A percentile compares a stretch with the other conserved stretches of the same genome.
These are phyloP conservation scores for Gavialis gangeticus DNA, from an alignment of 2,113 vertebrate genomes.

Conservation along the genomic window DNA sequence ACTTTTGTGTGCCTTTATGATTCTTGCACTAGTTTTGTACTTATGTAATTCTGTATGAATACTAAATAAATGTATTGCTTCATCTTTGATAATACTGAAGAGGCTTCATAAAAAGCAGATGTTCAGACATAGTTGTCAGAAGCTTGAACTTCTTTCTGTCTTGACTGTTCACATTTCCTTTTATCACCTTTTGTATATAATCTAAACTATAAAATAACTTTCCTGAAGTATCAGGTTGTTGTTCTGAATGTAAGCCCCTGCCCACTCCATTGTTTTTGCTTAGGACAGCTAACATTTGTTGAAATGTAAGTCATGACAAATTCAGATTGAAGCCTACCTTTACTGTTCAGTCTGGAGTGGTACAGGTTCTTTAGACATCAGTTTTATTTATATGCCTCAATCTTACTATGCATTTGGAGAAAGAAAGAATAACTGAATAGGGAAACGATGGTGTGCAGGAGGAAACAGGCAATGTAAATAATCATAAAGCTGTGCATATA, in stretches of 20 bases:
- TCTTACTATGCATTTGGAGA: conserved; percentile 60
- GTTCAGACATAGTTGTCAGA: conserved; percentile 66
- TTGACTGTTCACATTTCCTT: conserved; percentile 62
- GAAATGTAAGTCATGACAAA: conserved; percentile 28
- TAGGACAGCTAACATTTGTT: conserved; percentile 57
- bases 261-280: conserved; percentile 25
- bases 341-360: conserved; percentile 27
- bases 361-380: conserved; percentile 41
- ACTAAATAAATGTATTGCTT: conserved; percentile 33
- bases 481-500: conserved; percentile 20
- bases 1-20: conserved; percentile 14
- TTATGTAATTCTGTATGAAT: conserved; percentile 13
- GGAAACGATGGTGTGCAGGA: conserved; percentile 30
- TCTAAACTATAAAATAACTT: conserved; percentile 56
- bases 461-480: conserved; percentile 22
- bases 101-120: conserved; percentile 69
- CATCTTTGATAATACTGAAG: conserved; percentile 47
- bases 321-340: conserved; percentile 26
- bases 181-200: conserved; percentile 72
- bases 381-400: conserved; percentile 48
- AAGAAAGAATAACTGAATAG: conserved; percentile 42
- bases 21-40: conserved; percentile 20
- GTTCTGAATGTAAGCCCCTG: conserved; percentile 40
- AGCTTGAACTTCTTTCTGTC: conserved; percentile 60
- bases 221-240: conserved; percentile 68